phyloP scores from a whole-genome alignment of 2,113 vertebrate species.

The Trochalopteron elliotii region DNA sequence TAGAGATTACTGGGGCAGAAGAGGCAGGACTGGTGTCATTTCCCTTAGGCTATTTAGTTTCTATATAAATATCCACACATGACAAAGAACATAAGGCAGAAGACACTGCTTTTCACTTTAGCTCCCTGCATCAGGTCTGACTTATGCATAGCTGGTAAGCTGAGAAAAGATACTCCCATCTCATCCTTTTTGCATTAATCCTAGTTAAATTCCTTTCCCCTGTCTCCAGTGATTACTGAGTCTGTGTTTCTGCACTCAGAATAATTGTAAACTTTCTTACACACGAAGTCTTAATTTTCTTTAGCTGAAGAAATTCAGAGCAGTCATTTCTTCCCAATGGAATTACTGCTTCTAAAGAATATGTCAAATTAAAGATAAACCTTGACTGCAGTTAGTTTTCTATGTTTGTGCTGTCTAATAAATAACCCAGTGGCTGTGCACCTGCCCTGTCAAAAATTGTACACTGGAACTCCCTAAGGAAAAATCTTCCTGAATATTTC shows the following conservation, averaged over 20 bases:
- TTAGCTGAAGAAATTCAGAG: not conserved
- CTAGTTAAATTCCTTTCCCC: not conserved
- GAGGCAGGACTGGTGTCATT: not conserved
- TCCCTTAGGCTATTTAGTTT: not conserved
- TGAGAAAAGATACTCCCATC: not conserved
- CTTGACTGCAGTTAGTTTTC: not conserved
- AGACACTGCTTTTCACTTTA: not conserved
- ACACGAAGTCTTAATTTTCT: not conserved
- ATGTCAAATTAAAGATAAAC: constrained; percentile 13
- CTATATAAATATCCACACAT: not conserved
- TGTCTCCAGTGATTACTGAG: not conserved
- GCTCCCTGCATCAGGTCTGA: not conserved
- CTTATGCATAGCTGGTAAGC: not conserved
- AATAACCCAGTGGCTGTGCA: constrained; percentile 29
- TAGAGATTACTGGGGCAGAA: not conserved
- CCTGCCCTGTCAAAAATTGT: constrained; percentile 16
- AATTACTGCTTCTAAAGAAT: not conserved
- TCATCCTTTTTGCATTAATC: not conserved
- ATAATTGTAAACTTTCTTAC: not conserved
- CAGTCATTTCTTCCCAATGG: not conserved
- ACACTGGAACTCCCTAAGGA: not conserved
- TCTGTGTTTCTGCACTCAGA: not conserved
- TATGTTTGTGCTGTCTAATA: constrained; percentile 26
- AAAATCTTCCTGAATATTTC: constrained; percentile 45
- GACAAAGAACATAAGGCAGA: not conserved